Base-by-base conservation (phyloP, 2,797 vertebrate genomes). In the Orientallactaga sibirica region DNA sequence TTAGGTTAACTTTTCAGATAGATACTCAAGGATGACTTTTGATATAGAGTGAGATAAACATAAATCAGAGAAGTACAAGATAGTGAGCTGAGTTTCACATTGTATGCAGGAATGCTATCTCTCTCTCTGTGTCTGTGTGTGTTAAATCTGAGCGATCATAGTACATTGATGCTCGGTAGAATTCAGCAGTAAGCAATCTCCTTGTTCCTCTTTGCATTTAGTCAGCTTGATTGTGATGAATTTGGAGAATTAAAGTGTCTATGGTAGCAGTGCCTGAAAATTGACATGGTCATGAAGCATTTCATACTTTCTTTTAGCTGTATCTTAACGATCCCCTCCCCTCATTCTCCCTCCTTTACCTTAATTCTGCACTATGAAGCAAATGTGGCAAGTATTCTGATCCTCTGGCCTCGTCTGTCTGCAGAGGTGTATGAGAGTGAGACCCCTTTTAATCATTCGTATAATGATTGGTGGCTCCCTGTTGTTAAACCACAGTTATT, bases 401-500 rank as follows among this genome's bases (percentile, higher is more conserved):
- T 97, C 93, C 88, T 96, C 74, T 90, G 94, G 96, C 87, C 89
- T 88, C 80, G 66, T 29, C 94, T 96, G 92, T 96, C 95, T 97
- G 92, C 96, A 97, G 97, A 91, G 75, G 90, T 95, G 70, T 94
- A 87, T 95, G 95, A 90, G 96, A 97, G 96, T 89, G 95, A 97
- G 96, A 95, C 94, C 84, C 90, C n/a, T 97, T 98, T 97, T 98
- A 97, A 95, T 98, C 97, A 97, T 97, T 98, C 94, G 15, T 96
- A 96, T 48, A 88, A 95, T 97, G 97, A 98, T 97, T 97, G 97
- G 96, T 91, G 92, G 95, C 97, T 98, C 97, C 94, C 88, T 97
- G 96, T 97, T 97, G 97, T 97, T 98, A 97, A 98, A 98, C 97
- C 96, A 96, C 97, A 96, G 62, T 96, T 98, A 98, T 97, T 97